Conservation (phyloP, 2,888 invertebrate genomes). For the Opisthograptis luteolata region DNA sequence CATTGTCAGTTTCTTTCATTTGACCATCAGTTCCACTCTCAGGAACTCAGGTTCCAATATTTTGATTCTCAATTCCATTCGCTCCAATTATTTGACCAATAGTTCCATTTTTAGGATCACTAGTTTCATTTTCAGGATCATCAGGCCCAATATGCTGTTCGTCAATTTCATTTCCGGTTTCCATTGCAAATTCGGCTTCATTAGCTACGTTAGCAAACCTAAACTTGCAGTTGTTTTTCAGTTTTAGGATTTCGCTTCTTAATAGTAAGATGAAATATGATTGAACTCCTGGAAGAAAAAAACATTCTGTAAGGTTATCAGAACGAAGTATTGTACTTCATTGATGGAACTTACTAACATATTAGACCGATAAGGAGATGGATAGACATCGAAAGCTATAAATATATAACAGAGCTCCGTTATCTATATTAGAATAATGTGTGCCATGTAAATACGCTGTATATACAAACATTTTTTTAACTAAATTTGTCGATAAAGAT, state of each 20-base stretch:
- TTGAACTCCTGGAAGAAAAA: slow-evolving; percentile 11
- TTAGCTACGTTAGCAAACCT: slow-evolving; percentile 19
- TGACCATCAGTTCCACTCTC: background rate
- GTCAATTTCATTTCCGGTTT: background rate
- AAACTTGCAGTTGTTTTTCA: slow-evolving; percentile 9
- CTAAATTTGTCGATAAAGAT: too few relatives aligned
- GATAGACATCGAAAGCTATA: too few relatives aligned
- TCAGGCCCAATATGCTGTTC: background rate
- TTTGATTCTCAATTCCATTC: background rate
- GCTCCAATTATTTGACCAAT: background rate
- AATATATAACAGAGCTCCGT: too few relatives aligned
- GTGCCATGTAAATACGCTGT: too few relatives aligned
- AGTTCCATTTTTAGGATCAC: background rate
- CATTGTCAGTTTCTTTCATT: background rate
- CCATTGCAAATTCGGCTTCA: background rate
- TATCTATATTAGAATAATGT: too few relatives aligned
- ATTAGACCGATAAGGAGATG: too few relatives aligned
- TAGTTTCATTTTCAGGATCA: background rate
- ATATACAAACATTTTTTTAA: too few relatives aligned
- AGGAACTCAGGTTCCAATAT: too few relatives aligned
- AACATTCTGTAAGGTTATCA: background rate
- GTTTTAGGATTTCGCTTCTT: slow-evolving; percentile 21
- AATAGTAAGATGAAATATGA: slow-evolving; percentile 19
- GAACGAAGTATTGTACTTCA: too few relatives aligned
- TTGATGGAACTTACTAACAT: too few relatives aligned